Base-by-base conservation (phyloP, 23 tunicate genomes). In the Clavelina lepadiformis region DNA sequence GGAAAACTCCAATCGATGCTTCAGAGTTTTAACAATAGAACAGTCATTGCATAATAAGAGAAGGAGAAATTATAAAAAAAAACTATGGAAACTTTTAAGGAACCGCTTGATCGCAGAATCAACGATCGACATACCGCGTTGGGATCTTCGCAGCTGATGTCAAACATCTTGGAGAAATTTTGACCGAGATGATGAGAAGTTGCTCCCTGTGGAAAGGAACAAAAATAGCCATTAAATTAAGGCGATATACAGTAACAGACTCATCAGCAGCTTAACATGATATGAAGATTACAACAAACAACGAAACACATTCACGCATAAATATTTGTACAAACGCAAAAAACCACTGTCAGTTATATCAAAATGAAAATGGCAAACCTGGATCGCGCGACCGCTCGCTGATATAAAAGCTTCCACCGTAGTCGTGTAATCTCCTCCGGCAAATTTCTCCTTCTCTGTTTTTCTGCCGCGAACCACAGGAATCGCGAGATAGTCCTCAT, bases 391-490 rank as follows among this genome's bases (percentile, higher is more conserved):
- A 11, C 98, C 98, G 67, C 81, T 83, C 53, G 98, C 91, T 44
- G 85, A 66, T 5, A 91, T 73, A 49, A 46, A 91, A 50, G 98
- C 98, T 67, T 91, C 98, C 6, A 83, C 81, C 19, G 98, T 91
- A 7, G 98, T 91, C 5, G 98, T 91, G 65, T 85, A 91, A 57
- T 91, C 98, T 33, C 98, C 98, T 34, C 98, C 98, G 34, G 98
- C 98, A 67, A 91, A 91, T 53, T 91, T 91, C 61, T 91, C 98
- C 46, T 91, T 91, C 31, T 82, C 81, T 18, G 98, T 91, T 60
- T 91, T 91, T 35, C 69, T 72, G 31, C 98, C 98, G 5, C 81
- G 68, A 13, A 91, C 98, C 37, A 82, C 92, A 2, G 98, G 98
- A 66, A 91, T 91, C 3, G 98, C 98, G 11, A 91, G 86, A 26